Evolutionary conservation across 2,113 vertebrate genomes (phyloP).

Genomic region (Penelope pileata): DNA sequence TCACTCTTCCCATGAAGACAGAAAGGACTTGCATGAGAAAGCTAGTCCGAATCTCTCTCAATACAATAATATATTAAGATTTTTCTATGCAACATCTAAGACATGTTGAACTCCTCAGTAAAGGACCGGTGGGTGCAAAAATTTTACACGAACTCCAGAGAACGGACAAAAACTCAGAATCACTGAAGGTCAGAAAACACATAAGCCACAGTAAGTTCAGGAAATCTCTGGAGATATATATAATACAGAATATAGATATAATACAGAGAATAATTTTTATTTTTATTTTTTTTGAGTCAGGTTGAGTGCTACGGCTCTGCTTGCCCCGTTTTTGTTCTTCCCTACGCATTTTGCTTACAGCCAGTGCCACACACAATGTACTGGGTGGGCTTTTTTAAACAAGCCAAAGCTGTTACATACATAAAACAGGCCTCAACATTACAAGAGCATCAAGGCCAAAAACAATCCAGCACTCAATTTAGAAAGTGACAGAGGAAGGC

Average conservation of each 20-base stretch:
- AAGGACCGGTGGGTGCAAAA: rapidly evolving
- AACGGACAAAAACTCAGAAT: background rate
- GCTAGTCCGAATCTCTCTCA: background rate
- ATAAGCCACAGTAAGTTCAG: background rate
- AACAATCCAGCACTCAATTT: background rate
- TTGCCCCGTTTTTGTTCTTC: background rate
- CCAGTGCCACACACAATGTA: background rate
- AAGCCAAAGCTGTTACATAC: background rate
- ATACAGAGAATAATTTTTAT: too few relatives aligned
- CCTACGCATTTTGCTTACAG: background rate
- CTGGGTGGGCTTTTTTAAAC: background rate
- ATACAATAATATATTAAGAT: background rate
- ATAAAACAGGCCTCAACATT: background rate
- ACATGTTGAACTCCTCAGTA: background rate
- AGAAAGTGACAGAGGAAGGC: background rate
- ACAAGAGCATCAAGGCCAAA: background rate
- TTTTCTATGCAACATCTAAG: background rate
- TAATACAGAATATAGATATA: too few relatives aligned
- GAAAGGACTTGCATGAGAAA: background rate
- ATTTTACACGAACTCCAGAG: background rate
- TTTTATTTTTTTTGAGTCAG: background rate
- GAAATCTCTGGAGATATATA: background rate
- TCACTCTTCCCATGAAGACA: too few relatives aligned
- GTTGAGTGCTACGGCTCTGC: background rate
- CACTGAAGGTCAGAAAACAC: background rate